Evolutionary conservation across 2,113 vertebrate species (phyloP), one percentile per base, ranked within the genome.

Genomic region (Pao palembangensis): DNA sequence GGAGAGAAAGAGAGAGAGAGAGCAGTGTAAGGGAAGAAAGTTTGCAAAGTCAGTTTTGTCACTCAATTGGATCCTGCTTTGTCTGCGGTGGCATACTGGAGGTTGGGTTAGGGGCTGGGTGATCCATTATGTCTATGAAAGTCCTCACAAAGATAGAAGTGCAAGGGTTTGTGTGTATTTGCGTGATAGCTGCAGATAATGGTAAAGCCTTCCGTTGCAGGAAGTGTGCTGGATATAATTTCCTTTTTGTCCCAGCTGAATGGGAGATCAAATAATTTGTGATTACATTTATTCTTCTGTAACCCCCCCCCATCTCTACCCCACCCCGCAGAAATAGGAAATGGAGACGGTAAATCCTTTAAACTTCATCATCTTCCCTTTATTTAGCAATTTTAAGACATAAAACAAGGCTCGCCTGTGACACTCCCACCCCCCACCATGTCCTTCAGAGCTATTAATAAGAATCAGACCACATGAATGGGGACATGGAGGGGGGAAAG

Each of bases 381-480:
- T 60, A 85, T 55, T 77, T 82, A 57, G 69, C 64, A 66, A 74
- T 77, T 76, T 78, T 55, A 82, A 49, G 71, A 64, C 82, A 78
- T 71, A 79, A 84, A 85, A 88, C 73, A 72, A 77, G 59, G 70
- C 74, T 64, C 69, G 69, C 70, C 75, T 67, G 73, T 73, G 61
- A 85, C 78, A 81, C 67, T 78, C 75, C 73, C 47, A 28, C 34
- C 34, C 10, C 34, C 34, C 10, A 38, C 34, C 34, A 86, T 81
- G 82, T 88, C 86, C 86, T 88, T 90, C 80, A 82, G 74, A 83
- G 78, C 77, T 79, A 83, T 88, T 88, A 85, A 86, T 89, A 89
- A 76, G 69, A 75, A 69, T 77, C 78, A 69, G 53, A 80, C 85
- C 60, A 72, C 75, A 79, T 82, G 80, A 84, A 84, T 85, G 75